Evolutionary conservation across 1,140 invertebrate species (phyloP).

Genomic region (Trigoniulus corallinus): DNA sequence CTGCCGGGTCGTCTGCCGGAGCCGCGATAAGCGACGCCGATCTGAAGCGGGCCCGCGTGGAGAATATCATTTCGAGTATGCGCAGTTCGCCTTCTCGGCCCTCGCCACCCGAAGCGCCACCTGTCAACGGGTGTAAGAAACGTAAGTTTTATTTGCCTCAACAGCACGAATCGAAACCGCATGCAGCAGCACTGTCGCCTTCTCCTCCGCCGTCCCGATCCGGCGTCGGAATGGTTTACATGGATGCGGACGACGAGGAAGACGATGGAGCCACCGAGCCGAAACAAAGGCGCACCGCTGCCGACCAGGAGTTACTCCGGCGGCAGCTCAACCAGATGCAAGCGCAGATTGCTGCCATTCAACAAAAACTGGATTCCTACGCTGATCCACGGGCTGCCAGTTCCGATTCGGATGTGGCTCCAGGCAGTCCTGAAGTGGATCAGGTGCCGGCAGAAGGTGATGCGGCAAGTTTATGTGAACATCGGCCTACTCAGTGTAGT

Average conservation of each 20-base stretch:
- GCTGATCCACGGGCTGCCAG: constrained; percentile 45
- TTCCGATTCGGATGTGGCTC: constrained; percentile 28
- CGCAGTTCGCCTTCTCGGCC: constrained; percentile 51
- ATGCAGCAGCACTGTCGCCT: constrained; percentile 1
- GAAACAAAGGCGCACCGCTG: constrained; percentile 7
- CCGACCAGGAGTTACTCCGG: constrained; percentile 46
- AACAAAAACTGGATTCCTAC: constrained; percentile 76
- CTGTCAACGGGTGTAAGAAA: constrained; percentile 75
- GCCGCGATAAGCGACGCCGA: constrained; percentile 28
- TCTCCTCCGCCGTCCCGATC: neutral
- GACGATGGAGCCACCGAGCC: neutral
- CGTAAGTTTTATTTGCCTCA: constrained; percentile 92
- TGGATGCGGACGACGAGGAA: neutral
- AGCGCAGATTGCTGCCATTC: constrained; percentile 74
- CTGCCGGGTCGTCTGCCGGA: constrained; percentile 11
- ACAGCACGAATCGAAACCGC: constrained; percentile 70
- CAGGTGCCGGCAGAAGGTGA: too few relatives aligned
- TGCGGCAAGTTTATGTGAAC: too few relatives aligned
- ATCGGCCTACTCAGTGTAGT: too few relatives aligned
- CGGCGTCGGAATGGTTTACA: constrained; percentile 11
- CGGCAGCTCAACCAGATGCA: constrained; percentile 69
- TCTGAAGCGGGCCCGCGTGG: constrained; percentile 76
- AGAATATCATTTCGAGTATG: constrained; percentile 87
- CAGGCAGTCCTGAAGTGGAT: constrained; percentile 9
- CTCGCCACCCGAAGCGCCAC: constrained; percentile 5